Evolutionary conservation across 2,797 vertebrate genomes (phyloP), one percentile per base, ranked within the genome.

Genomic region (Phylloscopus collybita): DNA sequence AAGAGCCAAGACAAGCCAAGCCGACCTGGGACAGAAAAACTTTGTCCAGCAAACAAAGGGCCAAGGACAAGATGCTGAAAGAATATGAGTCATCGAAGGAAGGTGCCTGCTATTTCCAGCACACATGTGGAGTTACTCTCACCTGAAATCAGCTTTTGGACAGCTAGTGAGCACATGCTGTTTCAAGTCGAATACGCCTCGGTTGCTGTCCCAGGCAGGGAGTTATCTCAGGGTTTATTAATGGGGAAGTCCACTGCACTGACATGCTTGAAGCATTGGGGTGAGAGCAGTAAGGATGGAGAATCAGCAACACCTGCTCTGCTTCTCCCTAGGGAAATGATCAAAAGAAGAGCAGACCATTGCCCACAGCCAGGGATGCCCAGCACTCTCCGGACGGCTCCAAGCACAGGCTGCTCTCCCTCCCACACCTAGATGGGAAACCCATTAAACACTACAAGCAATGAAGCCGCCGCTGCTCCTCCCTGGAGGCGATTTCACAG

Each of bases 61-160:
- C 40, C 0, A 1, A 38, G 15, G 10, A 36, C 4, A 30, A 90
- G 90, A 92, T 56, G 50, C 27, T 36, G 49, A 87, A 87, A 93
- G 69, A 47, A 80, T 7, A 1, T 57, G 51, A 94, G 59, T 83
- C 69, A 83, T 11, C 3, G 14, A 88, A 67, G 0, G 36, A 92
- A 93, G 75, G 69, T 1, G 0, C 45, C 65, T 90, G 71, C 65
- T 93, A 80, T 74, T 91, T 90, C 85, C 69, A 95, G 72, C 30
- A 85, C 64, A 92, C 0, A 1, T 89, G 87, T 80, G 34, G 85
- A 78, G 56, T 36, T 78, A 64, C 75, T 94, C 69, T 95, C 93
- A 96, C 93, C 95, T 92, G 88, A 96, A 91, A 91, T 69, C 53
- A 71, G 54, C 47, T 93, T 90, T 82, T 91, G 82, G 82, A 93